phyloP scores from a whole-genome alignment of 2,797 vertebrate genomes.

The Ambastaia sidthimunki region DNA sequence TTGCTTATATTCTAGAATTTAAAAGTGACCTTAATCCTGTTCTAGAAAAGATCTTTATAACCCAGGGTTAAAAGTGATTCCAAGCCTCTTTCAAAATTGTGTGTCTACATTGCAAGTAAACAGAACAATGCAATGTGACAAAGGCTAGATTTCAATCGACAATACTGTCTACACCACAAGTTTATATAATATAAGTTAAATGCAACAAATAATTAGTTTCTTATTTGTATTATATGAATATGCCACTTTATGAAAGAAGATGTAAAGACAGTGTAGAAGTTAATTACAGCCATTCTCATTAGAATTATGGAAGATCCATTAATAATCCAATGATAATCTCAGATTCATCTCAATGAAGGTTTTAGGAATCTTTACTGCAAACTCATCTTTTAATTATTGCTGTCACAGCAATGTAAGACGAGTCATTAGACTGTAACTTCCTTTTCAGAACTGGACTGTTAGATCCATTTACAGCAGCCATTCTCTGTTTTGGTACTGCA shows the following conservation, averaged over 20 bases:
- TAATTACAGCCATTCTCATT: constrained; percentile 46
- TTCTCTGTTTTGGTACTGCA: too few species aligned
- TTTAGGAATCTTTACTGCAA: constrained; percentile 8
- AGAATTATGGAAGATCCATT: constrained; percentile 28
- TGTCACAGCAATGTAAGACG: constrained; percentile 6
- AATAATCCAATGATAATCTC: constrained; percentile 41
- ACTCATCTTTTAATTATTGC: constrained; percentile 9
- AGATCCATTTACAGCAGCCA: too few species aligned
- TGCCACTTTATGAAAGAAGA: constrained; percentile 22
- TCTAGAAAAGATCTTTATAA: too few species aligned
- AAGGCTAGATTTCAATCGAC: not conserved
- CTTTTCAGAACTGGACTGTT: not conserved
- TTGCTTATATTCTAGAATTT: not conserved
- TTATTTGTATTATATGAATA: constrained; percentile 1
- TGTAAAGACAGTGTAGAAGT: not conserved
- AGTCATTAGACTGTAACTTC: constrained; percentile 9
- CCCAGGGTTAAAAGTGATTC: too few species aligned
- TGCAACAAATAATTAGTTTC: constrained; percentile 3
- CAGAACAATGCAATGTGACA: not conserved
- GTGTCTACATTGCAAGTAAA: not conserved
- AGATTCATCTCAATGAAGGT: not conserved
- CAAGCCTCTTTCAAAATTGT: too few species aligned
- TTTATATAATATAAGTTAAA: not conserved
- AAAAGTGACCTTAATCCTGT: not conserved
- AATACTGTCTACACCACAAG: not conserved